Conservation (phyloP, 2,888 invertebrate genomes). For the Scaptomyza parva region DNA sequence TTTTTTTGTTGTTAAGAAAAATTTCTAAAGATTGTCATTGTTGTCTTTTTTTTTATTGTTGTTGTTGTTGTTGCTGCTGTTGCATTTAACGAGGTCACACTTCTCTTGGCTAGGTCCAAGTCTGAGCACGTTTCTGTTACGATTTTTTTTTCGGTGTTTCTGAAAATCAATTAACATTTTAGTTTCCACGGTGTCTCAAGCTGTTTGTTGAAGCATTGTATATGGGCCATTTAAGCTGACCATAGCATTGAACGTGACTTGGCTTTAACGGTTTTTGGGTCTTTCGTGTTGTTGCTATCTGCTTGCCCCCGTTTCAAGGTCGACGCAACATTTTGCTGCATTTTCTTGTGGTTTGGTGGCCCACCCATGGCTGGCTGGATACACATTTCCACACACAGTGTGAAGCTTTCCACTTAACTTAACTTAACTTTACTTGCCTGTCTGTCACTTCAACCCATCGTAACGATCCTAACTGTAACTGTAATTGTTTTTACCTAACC, state of each 20-base stretch:
- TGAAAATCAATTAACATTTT: constrained; percentile 71
- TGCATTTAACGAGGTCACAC: constrained; percentile 61
- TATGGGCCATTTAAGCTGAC: constrained; percentile 51
- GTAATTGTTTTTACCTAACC: neutral
- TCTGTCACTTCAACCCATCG: neutral
- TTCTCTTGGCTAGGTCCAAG: constrained; percentile 41
- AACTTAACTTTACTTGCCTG: constrained; percentile 26
- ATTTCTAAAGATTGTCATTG: constrained; percentile 26
- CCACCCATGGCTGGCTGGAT: constrained; percentile 35
- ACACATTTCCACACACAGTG: constrained; percentile 1
- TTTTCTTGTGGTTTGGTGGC: too few relatives aligned
- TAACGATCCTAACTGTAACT: constrained; percentile 23
- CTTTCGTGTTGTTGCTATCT: neutral
- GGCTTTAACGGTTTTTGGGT: constrained; percentile 49
- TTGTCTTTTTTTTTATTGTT: neutral
- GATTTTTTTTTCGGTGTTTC: constrained; percentile 42
- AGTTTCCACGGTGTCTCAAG: constrained; percentile 37
- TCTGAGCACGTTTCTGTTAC: constrained; percentile 73
- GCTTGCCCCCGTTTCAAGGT: constrained; percentile 55
- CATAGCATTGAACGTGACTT: constrained; percentile 74
- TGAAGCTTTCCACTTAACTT: constrained; percentile 32
- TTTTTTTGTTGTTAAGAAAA: constrained; percentile 27
- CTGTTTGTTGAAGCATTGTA: constrained; percentile 14
- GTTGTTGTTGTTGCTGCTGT: constrained; percentile 8
- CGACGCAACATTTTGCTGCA: constrained; percentile 20